phyloP scores from a whole-genome alignment of 2,113 vertebrate species.

The Aepyceros melampus region DNA sequence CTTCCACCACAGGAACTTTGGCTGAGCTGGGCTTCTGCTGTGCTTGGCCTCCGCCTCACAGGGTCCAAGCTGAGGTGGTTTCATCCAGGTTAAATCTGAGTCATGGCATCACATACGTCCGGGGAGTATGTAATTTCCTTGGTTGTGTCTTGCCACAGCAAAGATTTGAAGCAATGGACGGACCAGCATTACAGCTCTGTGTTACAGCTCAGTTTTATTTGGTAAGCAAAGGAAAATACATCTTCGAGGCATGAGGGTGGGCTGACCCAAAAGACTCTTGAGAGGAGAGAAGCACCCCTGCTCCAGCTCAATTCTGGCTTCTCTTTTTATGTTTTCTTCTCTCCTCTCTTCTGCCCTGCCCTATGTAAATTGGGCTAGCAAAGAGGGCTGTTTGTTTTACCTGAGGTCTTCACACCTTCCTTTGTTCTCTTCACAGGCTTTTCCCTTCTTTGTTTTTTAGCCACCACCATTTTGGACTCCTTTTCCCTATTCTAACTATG shows the following conservation, averaged over 20 bases:
- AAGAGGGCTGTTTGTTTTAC: neutral
- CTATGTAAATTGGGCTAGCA: neutral
- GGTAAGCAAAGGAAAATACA: neutral
- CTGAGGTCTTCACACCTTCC: neutral
- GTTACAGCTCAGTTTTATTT: neutral
- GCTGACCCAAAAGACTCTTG: neutral
- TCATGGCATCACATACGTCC: neutral
- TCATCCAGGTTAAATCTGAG: neutral
- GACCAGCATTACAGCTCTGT: neutral
- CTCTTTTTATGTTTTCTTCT: neutral
- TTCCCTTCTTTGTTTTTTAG: neutral
- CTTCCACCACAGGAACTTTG: neutral
- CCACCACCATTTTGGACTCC: neutral
- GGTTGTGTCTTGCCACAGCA: neutral
- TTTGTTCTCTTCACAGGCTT: neutral
- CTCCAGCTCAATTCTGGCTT: neutral
- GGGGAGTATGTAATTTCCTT: neutral
- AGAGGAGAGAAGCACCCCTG: neutral
- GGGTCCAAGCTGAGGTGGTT: neutral
- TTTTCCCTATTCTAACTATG: neutral
- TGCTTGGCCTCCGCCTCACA: neutral
- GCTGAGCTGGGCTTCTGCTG: neutral
- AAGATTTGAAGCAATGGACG: fast-evolving
- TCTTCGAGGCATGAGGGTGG: neutral
- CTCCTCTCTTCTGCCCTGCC: neutral